Conservation (phyloP, 2,113 vertebrate genomes). For the Stomatorhinus ivindoensis region DNA sequence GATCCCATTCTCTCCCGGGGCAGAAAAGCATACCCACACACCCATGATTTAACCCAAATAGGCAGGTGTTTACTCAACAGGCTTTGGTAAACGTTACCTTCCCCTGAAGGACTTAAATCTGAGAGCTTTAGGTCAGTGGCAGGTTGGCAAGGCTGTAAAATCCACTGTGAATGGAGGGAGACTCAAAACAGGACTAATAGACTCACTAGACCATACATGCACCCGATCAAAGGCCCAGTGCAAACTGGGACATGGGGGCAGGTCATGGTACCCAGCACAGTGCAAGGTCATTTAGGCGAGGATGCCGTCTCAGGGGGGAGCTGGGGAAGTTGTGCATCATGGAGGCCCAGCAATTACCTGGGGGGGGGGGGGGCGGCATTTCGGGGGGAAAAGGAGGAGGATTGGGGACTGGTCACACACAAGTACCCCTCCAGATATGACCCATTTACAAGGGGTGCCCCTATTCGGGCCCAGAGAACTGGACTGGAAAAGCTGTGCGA, state of each 20-base stretch:
- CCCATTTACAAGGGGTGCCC: not conserved
- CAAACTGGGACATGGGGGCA: not conserved
- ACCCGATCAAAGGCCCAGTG: not conserved
- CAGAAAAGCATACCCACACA: not conserved
- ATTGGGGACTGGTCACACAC: not conserved
- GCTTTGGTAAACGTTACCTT: not conserved
- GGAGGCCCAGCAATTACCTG: not conserved
- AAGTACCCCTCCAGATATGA: not conserved
- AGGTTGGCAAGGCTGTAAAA: not conserved
- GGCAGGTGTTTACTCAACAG: not conserved
- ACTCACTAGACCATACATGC: not conserved
- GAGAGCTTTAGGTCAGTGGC: not conserved
- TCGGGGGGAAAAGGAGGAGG: not conserved
- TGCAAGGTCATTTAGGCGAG: not conserved
- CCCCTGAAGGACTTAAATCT: not conserved
- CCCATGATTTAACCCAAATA: not conserved
- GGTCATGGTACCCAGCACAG: not conserved
- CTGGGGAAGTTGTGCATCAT: not conserved
- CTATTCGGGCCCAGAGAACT: not conserved
- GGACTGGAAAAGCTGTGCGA: not conserved
- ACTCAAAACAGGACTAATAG: not conserved
- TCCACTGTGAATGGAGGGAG: not conserved
- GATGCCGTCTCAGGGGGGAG: not conserved
- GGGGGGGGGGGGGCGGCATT: not conserved
- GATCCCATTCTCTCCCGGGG: not conserved